Base-by-base conservation (phyloP, 2,888 invertebrate species). In the Nineta flava region DNA sequence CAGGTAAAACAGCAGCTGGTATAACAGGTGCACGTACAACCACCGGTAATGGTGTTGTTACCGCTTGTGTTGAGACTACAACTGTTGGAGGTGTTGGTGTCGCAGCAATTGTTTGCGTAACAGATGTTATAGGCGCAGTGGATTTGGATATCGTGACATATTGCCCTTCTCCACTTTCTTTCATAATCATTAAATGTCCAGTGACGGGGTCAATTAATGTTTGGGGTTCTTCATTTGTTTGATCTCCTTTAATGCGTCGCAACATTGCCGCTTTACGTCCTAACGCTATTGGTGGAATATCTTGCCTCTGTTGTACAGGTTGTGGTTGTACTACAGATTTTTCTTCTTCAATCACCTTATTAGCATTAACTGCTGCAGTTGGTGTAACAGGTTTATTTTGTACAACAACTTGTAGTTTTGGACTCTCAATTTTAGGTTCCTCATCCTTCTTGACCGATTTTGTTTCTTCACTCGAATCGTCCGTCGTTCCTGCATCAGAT, bases 141-240 rank as follows among this genome's bases (percentile, higher is more conserved):
- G 53, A 50, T 46, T 56, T 54, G 32, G 54, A 53, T 19, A 79
- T 70, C 2, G 80, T 78, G 51, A 79, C 74, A 60, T 79, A 79
- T 56, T 76, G 75, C 10, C 79, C 79, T 59, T 83, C 83, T 2
- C 5, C 3, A 46, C 77, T 78, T 57, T 81, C 81, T 58, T 77
- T 70, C 75, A 81, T 77, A 0, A 80, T 79, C 50, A 77, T 80
- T 32, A 85, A 66, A 56, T 81, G 68, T 2, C 84, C 84, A 1
- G 83, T 84, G 1, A 83, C 82, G 1, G 84, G 83, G 65, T 85
- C 85, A 42, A 84, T 81, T 15, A 83, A 62, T 3, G 77, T 77
- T 58, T 75, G 75, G 1, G 81, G 78, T 58, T 81, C 81, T 9
- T 70, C 67, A 34, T 67, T 67, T 43, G 59, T 59, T 55, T 61